A percentile compares a stretch with the other conserved stretches of the same genome.
phyloP scores from a whole-genome alignment of 2,113 vertebrate species.

The Bufo gargarizans region DNA sequence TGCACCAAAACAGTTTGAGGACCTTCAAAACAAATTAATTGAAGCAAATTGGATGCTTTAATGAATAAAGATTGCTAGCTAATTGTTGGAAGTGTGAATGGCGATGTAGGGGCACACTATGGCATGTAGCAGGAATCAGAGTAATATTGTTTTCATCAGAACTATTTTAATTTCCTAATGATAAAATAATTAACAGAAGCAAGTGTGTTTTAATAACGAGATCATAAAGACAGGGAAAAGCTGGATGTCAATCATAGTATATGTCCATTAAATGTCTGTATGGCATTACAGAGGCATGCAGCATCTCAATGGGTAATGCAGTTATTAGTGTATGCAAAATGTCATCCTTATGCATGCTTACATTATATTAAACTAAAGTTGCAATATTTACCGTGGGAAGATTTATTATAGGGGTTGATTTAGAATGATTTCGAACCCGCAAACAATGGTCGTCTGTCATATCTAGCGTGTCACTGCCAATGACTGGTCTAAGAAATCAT shows the following conservation, averaged over 20 bases:
- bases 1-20: conserved; percentile 40
- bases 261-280: neutral
- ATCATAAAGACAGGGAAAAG: neutral
- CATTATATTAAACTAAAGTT: no score
- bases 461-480: no score
- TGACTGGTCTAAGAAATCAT: no score
- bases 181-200: conserved; percentile 23
- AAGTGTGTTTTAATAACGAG: conserved; percentile 1
- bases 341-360: no score
- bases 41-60: conserved; percentile 40
- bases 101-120: conserved; percentile 28
- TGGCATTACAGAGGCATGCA: neutral
- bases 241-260: neutral
- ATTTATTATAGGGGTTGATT: no score
- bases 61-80: conserved; percentile 43
- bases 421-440: no score
- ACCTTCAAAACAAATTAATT: conserved; percentile 50
- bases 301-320: neutral
- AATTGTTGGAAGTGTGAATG: conserved; percentile 40
- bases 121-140: conserved; percentile 27
- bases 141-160: conserved; percentile 30
- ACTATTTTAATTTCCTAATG: conserved; percentile 34
- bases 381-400: no score
- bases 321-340: no score
- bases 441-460: no score